Percentiles rank a stretch among this genome's conserved stretches.
These are phyloP conservation scores for Bovichtus diacanthus DNA, from an alignment of 2,797 vertebrate species.

Conservation along the genomic window DNA sequence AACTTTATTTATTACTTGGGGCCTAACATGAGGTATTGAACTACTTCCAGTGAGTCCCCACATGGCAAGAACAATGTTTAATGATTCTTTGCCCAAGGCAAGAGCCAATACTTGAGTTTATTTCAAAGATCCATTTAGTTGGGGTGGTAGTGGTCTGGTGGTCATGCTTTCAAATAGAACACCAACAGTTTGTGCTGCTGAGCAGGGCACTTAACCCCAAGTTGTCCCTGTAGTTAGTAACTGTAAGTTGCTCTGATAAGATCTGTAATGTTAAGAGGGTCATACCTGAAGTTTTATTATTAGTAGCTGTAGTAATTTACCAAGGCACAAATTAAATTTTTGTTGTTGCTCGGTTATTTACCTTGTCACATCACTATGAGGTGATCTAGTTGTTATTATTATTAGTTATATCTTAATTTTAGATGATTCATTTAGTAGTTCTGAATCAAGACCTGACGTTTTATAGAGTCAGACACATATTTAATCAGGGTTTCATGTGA, in stretches of 20 bases:
- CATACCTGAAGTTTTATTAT: too few relatives aligned
- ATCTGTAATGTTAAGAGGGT: too few relatives aligned
- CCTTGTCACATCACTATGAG: too few relatives aligned
- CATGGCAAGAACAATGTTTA: slow-evolving; percentile 13
- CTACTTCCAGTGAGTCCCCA: not conserved
- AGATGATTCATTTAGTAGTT: not conserved
- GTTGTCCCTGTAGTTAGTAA: too few relatives aligned
- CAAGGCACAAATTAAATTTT: not conserved
- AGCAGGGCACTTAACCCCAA: too few relatives aligned
- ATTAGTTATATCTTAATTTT: not conserved
- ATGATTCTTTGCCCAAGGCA: slow-evolving; percentile 15
- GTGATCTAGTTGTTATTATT: too few relatives aligned
- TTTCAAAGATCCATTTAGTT: not conserved
- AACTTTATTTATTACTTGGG: too few relatives aligned
- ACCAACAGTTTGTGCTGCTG: too few relatives aligned
- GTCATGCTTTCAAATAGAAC: too few relatives aligned
- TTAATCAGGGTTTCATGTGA: not conserved
- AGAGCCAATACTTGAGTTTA: not conserved
- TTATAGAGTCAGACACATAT: not conserved
- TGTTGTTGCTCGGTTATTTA: not conserved
- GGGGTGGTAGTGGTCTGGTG: too few relatives aligned
- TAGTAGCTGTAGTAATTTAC: not conserved
- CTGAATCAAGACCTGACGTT: not conserved
- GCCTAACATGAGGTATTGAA: slow-evolving; percentile 21
- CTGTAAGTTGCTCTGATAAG: too few relatives aligned